Evolutionary conservation across 2,888 invertebrate genomes (phyloP).

Genomic region (Campopleginae sp.): DNA sequence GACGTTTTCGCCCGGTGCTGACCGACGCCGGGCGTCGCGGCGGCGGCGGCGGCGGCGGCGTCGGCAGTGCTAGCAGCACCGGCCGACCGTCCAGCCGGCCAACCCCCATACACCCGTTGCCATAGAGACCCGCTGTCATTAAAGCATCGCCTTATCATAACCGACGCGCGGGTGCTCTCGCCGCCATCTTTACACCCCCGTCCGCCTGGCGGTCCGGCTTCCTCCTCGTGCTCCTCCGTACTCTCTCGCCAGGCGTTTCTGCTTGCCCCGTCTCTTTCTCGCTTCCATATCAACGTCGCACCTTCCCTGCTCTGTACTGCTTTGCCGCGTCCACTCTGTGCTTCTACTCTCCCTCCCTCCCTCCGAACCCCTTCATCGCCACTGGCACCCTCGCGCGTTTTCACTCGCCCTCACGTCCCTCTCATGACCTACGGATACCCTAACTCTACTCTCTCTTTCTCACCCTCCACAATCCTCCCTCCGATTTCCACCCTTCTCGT

Average conservation of each 20-base stretch:
- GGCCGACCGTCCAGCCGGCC: constrained; percentile 71
- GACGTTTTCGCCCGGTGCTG: constrained; percentile 76
- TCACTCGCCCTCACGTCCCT: constrained; percentile 49
- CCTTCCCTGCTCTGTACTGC: constrained; percentile 41
- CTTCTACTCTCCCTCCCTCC: constrained; percentile 45
- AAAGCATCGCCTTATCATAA: constrained; percentile 85
- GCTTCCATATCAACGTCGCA: constrained; percentile 36
- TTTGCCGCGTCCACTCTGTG: constrained; percentile 41
- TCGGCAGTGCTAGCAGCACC: constrained; percentile 70
- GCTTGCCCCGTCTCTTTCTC: constrained; percentile 35
- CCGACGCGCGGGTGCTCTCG: constrained; percentile 82
- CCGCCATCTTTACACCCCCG: constrained; percentile 83
- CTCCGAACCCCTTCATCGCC: constrained; percentile 55
- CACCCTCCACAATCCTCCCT: constrained; percentile 59
- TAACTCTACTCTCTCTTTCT: constrained; percentile 57
- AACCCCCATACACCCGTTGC: constrained; percentile 82
- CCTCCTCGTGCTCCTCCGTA: constrained; percentile 66
- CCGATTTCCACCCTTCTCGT: constrained; percentile 59
- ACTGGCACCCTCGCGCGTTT: constrained; percentile 46
- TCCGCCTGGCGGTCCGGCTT: constrained; percentile 67
- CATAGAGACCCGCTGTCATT: constrained; percentile 83
- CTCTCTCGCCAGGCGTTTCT: constrained; percentile 45
- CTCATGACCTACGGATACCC: constrained; percentile 50
- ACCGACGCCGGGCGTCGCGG: constrained; percentile 83
- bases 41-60: constrained; percentile 72